A percentile compares a stretch with the other conserved stretches of the same genome.
These are phyloP conservation scores for Polyploca ridens DNA, from an alignment of 2,888 invertebrate genomes.

Conservation along the genomic window DNA sequence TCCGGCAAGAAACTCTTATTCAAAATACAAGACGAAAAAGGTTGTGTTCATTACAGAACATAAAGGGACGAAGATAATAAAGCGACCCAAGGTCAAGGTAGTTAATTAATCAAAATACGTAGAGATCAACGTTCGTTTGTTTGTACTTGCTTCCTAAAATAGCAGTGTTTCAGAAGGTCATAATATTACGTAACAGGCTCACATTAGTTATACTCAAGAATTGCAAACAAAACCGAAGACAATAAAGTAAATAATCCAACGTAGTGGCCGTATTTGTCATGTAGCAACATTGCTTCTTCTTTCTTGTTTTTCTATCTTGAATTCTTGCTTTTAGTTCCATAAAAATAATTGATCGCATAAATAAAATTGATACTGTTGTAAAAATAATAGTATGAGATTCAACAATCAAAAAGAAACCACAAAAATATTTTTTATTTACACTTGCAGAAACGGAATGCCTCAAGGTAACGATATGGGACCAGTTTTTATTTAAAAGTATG, in stretches of 20 bases:
- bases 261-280: neutral
- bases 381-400: no score
- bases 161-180: neutral
- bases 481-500: no score
- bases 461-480: no score
- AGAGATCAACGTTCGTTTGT: neutral
- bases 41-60: neutral
- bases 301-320: no score
- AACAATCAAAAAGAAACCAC: no score
- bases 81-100: neutral
- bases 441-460: no score
- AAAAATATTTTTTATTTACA: no score
- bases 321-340: no score
- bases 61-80: neutral
- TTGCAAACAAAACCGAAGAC: neutral
- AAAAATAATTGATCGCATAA: no score
- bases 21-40: neutral
- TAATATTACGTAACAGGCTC: neutral
- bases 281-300: no score
- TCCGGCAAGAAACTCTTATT: no score
- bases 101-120: neutral
- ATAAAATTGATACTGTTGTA: no score
- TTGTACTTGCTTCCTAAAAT: neutral
- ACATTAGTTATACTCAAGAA: neutral
- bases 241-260: conserved; percentile 1